A percentile compares a stretch with the other conserved stretches of the same genome.
These are phyloP conservation scores for Aldabrachelys gigantea DNA, from an alignment of 2,113 vertebrate species.

Conservation along the genomic window DNA sequence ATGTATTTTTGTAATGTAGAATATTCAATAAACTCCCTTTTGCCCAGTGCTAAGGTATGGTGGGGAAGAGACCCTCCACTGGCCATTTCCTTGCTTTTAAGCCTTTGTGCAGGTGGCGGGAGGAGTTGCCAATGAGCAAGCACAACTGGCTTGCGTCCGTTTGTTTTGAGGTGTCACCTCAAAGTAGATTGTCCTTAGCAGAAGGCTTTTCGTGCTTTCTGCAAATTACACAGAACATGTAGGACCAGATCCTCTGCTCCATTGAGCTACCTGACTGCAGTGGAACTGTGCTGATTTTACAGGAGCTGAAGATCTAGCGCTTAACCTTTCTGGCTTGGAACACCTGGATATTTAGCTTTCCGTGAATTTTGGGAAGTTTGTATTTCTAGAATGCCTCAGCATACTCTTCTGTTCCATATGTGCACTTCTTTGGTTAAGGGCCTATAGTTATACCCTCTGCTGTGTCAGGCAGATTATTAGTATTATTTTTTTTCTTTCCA, in stretches of 20 bases:
- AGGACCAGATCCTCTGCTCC: background rate
- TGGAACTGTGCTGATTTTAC: background rate
- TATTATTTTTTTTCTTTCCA: background rate
- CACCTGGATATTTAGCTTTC: background rate
- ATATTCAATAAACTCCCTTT: background rate
- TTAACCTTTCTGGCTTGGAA: background rate
- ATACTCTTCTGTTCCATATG: background rate
- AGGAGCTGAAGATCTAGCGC: background rate
- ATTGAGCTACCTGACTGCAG: background rate
- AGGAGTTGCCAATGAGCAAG: background rate
- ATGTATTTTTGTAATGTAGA: background rate
- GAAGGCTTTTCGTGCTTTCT: background rate
- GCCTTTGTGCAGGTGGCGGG: background rate
- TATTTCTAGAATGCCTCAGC: background rate
- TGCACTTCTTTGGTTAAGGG: background rate
- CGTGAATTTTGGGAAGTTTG: background rate
- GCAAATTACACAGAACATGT: fast-evolving
- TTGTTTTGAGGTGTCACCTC: background rate
- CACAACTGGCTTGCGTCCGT: background rate
- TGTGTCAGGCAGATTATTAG: background rate
- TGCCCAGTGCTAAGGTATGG: background rate
- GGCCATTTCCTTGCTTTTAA: background rate
- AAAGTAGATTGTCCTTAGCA: background rate
- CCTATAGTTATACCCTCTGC: too few species aligned
- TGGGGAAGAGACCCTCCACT: background rate